Evolutionary conservation across 1,140 invertebrate genomes (phyloP).

Genomic region (Dufourea novaeangliae): DNA sequence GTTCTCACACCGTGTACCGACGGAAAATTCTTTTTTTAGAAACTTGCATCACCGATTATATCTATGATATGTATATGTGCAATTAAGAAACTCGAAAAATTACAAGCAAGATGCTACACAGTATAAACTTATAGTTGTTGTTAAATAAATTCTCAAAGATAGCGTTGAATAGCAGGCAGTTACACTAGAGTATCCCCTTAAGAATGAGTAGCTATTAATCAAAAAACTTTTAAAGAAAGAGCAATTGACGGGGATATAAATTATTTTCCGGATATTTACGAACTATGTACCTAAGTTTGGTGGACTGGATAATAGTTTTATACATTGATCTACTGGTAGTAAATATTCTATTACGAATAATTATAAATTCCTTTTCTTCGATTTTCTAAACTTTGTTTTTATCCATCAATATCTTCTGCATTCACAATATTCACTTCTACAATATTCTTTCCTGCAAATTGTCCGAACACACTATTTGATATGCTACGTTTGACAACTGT

Average conservation of each 20-base stretch:
- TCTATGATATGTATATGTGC: too few species aligned
- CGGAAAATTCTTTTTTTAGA: too few species aligned
- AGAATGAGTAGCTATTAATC: conserved; percentile 11
- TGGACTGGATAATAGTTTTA: conserved; percentile 57
- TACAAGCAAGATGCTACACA: too few species aligned
- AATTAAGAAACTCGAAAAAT: too few species aligned
- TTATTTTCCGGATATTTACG: background rate
- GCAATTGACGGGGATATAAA: background rate
- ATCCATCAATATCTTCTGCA: conserved; percentile 73
- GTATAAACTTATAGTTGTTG: too few species aligned
- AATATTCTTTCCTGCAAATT: conserved; percentile 88
- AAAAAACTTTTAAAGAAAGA: background rate
- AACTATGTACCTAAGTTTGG: conserved; percentile 55
- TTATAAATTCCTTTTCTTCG: conserved; percentile 54
- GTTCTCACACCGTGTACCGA: too few species aligned
- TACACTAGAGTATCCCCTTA: conserved; percentile 37
- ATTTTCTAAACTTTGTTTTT: conserved; percentile 62
- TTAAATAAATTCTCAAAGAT: too few species aligned
- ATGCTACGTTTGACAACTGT: conserved; percentile 88
- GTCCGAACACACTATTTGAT: conserved; percentile 85
- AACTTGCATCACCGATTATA: too few species aligned
- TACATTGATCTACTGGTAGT: conserved; percentile 62
- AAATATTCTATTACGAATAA: conserved; percentile 64
- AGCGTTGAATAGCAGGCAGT: too few species aligned
- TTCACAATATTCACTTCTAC: conserved; percentile 89